Conservation (phyloP, 2,888 invertebrate genomes). For the Ariolimax columbianus region DNA sequence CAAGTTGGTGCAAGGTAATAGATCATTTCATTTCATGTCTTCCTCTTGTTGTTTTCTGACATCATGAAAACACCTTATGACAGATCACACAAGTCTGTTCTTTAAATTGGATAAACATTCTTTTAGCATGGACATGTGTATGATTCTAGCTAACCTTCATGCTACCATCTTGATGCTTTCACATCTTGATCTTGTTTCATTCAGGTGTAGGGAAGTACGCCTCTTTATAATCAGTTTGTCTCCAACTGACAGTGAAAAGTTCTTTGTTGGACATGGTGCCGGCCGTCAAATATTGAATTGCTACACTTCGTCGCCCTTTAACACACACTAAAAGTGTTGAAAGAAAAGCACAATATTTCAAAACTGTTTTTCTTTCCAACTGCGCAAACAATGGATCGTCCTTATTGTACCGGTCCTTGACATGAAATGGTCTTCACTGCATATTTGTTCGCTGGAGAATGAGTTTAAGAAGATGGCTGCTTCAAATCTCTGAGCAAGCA, state of each 20-base stretch:
- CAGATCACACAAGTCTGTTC: too few relatives aligned
- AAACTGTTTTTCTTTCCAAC: constrained; percentile 19
- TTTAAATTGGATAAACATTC: too few relatives aligned
- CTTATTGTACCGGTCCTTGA: neutral
- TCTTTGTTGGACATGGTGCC: neutral
- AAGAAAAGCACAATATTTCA: neutral
- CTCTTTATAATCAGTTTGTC: neutral
- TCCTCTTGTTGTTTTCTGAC: too few relatives aligned
- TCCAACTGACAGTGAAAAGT: neutral
- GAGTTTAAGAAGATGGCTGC: neutral
- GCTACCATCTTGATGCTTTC: neutral
- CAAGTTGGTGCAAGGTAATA: too few relatives aligned
- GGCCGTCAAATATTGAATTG: neutral
- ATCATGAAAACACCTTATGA: too few relatives aligned
- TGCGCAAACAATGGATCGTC: constrained; percentile 4
- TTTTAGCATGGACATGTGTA: too few relatives aligned
- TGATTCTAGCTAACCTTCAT: neutral
- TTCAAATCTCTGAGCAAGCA: constrained; percentile 23
- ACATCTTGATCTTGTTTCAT: neutral
- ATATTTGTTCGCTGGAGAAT: neutral
- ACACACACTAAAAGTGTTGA: neutral
- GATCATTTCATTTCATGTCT: too few relatives aligned
- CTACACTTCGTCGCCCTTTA: neutral
- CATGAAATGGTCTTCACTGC: neutral
- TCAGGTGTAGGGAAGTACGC: neutral